These are phyloP conservation scores for Lepidocyrtinus sp. DNA, from an alignment of 2,888 invertebrate species.

Conservation along the genomic window DNA sequence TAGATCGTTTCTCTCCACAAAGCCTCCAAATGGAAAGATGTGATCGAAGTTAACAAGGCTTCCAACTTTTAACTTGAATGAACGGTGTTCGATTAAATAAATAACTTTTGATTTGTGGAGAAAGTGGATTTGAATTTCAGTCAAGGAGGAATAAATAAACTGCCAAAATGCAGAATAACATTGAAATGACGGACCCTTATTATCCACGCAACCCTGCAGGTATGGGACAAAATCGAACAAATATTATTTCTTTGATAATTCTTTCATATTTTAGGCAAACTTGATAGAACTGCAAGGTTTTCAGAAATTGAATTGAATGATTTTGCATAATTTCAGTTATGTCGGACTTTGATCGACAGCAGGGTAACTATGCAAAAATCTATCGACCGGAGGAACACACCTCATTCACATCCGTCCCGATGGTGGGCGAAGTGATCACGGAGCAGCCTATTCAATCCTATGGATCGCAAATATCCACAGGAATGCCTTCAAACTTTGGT, in stretches of 20 bases:
- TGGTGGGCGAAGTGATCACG: slow-evolving; percentile 68
- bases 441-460: slow-evolving; percentile 68
- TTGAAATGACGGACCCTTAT: slow-evolving; percentile 67
- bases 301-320: too few species aligned
- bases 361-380: slow-evolving; percentile 66
- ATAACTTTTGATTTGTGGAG: slow-evolving; percentile 22
- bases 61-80: too few species aligned
- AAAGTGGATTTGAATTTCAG: slow-evolving; percentile 2
- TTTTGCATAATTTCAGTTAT: slow-evolving; percentile 33
- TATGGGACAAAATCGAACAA: slow-evolving; percentile 38
- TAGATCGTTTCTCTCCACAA: neutral
- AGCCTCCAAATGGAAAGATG: neutral
- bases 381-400: slow-evolving; percentile 67
- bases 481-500: slow-evolving; percentile 66
- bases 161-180: slow-evolving; percentile 48
- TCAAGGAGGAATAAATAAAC: neutral
- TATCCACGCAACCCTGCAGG: slow-evolving; percentile 67
- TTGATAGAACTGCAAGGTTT: too few species aligned
- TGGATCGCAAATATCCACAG: slow-evolving; percentile 69
- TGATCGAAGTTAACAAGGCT: too few species aligned
- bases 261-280: too few species aligned
- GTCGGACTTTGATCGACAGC: slow-evolving; percentile 68
- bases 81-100: too few species aligned
- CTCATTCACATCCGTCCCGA: slow-evolving; percentile 65
- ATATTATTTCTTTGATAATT: too few species aligned